Percentiles rank a stretch among this genome's conserved stretches.
Conservation (phyloP, 2,888 invertebrate species). For the Parelbella ahira region DNA sequence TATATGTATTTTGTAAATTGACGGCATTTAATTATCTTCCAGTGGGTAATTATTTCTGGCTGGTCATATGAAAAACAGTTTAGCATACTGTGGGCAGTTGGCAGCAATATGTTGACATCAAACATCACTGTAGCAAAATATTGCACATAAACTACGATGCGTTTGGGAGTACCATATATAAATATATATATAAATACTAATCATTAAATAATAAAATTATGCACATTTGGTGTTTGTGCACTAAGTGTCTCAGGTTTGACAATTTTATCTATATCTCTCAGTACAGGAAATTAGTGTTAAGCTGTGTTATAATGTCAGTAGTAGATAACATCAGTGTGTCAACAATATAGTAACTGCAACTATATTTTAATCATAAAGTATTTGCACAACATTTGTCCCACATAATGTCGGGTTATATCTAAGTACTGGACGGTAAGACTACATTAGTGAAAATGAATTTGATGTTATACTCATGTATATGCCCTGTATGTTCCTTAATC, state of each 20-base stretch:
- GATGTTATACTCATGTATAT: no score
- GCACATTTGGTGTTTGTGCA: constrained; percentile 7
- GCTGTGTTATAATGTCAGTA: constrained; percentile 68
- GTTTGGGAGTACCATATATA: background rate
- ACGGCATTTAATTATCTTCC: no score
- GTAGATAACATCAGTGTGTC: constrained; percentile 59
- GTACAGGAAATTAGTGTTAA: constrained; percentile 76
- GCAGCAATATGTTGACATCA: no score
- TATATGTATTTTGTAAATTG: no score
- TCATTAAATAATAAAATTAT: background rate
- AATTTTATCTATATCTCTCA: constrained; percentile 73
- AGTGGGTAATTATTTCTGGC: no score
- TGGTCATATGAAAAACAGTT: no score
- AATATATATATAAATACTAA: constrained; percentile 2
- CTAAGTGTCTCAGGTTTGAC: constrained; percentile 41
- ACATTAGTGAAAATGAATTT: constrained; percentile 2
- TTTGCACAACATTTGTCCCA: constrained; percentile 20
- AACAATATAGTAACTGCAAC: constrained; percentile 30
- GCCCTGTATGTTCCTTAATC: constrained; percentile 7
- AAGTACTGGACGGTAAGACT: constrained; percentile 5
- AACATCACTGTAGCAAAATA: no score
- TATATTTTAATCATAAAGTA: constrained; percentile 22
- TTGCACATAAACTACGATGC: background rate
- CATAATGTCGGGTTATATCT: constrained; percentile 17
- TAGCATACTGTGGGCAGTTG: no score